Base-by-base conservation (phyloP, 2,888 invertebrate species). In the Drosophila formosana region DNA sequence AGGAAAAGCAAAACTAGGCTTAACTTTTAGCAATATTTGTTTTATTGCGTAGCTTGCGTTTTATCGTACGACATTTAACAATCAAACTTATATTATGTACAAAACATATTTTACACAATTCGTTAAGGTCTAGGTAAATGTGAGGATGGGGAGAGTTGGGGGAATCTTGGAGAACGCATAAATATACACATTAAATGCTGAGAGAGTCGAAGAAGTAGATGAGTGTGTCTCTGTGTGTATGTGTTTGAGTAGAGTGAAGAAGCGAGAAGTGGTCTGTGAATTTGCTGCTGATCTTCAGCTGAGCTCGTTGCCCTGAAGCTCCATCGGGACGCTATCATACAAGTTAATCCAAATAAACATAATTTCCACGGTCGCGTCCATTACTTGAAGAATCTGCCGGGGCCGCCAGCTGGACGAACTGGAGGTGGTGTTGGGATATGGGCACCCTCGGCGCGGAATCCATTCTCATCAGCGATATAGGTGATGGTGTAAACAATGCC, bases 401-500 rank as follows among this genome's bases (percentile, higher is more conserved):
- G 78, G 7, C 51, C 82, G 5, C 80, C 73, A n/a, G 39, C 75
- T 23, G 88, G 85, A 63, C 89, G 79, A 30, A 89, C 89, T 34
- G 93, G 93, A 1, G 93, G 92, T 9, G 93, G 92, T 39, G 93
- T 93, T 43, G 93, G 93, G 66, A 93, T 91, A 64, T 93, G 93
- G 0, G 93, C 93, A 45, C 93, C 93, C 74, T 93, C 92, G 30
- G 93, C 93, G 55, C 93, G 91, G 85, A 91, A 93, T 32, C 93
- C 93, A 72, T 93, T 93, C 82, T 93, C 93, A 79, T 93, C 93
- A 43, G 93, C 93, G 56, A 93, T 91, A 72, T 93, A 93, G 60
- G 90, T 93, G 55, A 94, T 93, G 52, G 94, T 93, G 69, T 94
- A 94, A 37, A 93, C 91, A 9, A 94, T 92, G 61, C 94, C 94